phyloP scores from a whole-genome alignment of 2,113 vertebrate species.

The Saccopteryx leptura region DNA sequence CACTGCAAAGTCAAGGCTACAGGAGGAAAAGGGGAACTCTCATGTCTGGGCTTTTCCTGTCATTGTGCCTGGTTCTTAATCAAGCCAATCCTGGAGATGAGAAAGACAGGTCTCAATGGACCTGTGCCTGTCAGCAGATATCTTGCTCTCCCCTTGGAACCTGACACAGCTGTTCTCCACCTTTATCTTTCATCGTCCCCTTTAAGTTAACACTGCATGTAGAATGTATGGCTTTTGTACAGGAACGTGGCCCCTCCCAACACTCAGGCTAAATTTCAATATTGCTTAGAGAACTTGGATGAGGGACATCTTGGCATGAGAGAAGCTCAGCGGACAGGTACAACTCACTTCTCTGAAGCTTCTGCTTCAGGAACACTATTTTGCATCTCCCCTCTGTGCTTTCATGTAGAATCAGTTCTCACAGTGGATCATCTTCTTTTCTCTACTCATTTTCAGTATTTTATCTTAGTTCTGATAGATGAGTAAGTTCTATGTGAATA shows the following conservation, averaged over 20 bases:
- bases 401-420: not conserved
- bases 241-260: not conserved
- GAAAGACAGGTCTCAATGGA: not conserved
- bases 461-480: not conserved
- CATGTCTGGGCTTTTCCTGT: not conserved
- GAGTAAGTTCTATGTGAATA: conserved; percentile 41
- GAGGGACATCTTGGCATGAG: not conserved
- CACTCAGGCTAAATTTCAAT: not conserved
- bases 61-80: not conserved
- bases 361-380: not conserved
- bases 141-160: not conserved
- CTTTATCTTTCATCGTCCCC: not conserved
- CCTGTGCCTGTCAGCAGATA: not conserved
- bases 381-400: not conserved
- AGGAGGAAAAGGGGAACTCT: not conserved
- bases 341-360: not conserved
- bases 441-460: not conserved
- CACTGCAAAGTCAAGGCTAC: not conserved
- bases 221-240: not conserved
- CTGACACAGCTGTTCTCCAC: not conserved
- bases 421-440: not conserved
- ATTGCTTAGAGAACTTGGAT: not conserved
- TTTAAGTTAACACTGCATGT: not conserved
- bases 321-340: not conserved
- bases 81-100: not conserved